Conservation (phyloP, 1,140 invertebrate species). For the Ctenoplectra terminalis region DNA sequence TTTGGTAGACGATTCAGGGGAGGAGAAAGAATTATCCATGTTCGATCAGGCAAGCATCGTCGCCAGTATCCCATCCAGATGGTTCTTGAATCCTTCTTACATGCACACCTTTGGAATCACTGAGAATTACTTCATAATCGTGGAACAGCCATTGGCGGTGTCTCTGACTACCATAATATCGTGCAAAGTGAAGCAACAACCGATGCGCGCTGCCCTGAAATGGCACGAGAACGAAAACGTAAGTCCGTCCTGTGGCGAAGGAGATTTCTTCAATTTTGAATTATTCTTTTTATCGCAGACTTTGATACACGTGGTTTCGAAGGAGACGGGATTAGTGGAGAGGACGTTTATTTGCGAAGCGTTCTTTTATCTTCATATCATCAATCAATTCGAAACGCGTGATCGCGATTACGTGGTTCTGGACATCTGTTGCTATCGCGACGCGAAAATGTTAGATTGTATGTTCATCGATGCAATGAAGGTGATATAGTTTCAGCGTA, state of each 20-base stretch:
- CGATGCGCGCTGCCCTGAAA: conserved; percentile 86
- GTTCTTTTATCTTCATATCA: conserved; percentile 94
- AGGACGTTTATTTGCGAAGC: conserved; percentile 87
- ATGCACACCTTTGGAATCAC: conserved; percentile 96
- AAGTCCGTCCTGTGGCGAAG: conserved; percentile 9
- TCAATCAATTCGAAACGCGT: conserved; percentile 91
- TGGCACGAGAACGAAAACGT: conserved; percentile 90
- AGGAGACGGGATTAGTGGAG: conserved; percentile 84
- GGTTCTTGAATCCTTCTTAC: conserved; percentile 90
- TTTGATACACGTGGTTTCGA: conserved; percentile 88
- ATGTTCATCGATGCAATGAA: conserved; percentile 92
- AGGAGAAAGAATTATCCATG: conserved; percentile 83
- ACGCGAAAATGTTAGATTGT: conserved; percentile 92
- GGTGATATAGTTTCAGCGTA: no score
- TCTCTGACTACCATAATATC: conserved; percentile 85
- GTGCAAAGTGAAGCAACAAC: conserved; percentile 85
- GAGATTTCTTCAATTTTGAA: not conserved
- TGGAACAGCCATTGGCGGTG: conserved; percentile 92
- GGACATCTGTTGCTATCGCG: conserved; percentile 92
- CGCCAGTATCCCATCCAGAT: conserved; percentile 88
- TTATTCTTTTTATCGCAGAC: conserved; percentile 84
- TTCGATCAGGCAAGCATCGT: conserved; percentile 88
- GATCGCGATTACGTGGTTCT: conserved; percentile 88
- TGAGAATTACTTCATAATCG: conserved; percentile 91
- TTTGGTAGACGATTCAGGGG: conserved; percentile 61